Evolutionary conservation across 2,888 invertebrate species (phyloP), one percentile per base, ranked within the genome.

Genomic region (Cosmorhoe ocellata): DNA sequence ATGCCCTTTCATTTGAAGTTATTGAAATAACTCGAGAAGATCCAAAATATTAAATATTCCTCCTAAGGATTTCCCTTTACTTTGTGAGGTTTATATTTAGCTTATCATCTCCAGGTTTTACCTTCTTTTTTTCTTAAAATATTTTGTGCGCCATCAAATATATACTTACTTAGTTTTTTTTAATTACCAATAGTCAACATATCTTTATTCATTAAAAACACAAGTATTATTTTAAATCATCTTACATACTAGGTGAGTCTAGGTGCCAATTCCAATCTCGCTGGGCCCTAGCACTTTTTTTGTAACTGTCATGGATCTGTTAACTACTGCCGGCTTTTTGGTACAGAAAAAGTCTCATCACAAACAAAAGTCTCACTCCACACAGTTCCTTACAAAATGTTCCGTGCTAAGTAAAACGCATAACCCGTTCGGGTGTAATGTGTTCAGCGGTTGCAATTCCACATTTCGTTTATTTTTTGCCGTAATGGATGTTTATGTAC

Each of bases 1-100:
- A n/a, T 8, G 33, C 33, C 49, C 37, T 42, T 47, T 58, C 38
- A 41, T 43, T 56, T 30, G 13, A 51, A 53, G 32, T 53, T 58
- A 56, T 56, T 58, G 46, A 34, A 58, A 57, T 53, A 58, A 55
- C 51, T 60, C 37, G 14, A 37, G 44, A 44, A 44, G 52, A 41
- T 52, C 43, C 47, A 55, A 40, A 38, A 46, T 34, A 36, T 51
- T 18, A 18, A 18, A 18, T 18, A 18, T 18, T 4, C 18, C 18
- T 4, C 18, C 4, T 3, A 18, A 18, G 18, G 18, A 4, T 3
- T 18, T 4, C 18, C 32, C 26, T 13, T 24, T 43, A 45, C 30
- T 51, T 54, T 54, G 2, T 56, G 56, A 36, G 56, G 39, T 52
- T 51, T 32, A 7, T 11, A 24, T 36, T 34, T 34, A 18, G 18